phyloP scores from a whole-genome alignment of 2,113 vertebrate species.

The Todiramphus chloris region DNA sequence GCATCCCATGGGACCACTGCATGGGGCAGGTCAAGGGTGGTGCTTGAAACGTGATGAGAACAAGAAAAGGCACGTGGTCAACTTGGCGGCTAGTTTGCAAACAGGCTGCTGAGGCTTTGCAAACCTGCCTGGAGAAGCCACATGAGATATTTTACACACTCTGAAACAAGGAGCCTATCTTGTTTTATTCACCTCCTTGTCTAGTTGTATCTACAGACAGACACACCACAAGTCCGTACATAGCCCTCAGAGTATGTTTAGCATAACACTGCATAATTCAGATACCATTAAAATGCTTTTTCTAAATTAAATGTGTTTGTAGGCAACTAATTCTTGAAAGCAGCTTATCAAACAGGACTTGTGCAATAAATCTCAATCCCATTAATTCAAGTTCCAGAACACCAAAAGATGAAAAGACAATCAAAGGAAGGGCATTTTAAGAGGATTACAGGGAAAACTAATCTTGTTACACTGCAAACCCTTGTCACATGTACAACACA shows the following conservation, averaged over 20 bases:
- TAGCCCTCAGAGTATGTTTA: background rate
- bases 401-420: slow-evolving; percentile 44
- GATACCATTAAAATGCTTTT: background rate
- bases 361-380: slow-evolving; percentile 5
- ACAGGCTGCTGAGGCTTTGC: background rate
- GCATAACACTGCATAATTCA: background rate
- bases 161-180: background rate
- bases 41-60: background rate
- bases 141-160: background rate
- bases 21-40: background rate
- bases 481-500: background rate
- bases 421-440: slow-evolving; percentile 43
- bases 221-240: background rate
- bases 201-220: background rate
- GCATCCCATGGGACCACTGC: background rate
- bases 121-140: background rate
- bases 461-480: slow-evolving; percentile 41
- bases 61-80: background rate
- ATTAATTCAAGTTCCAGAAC: slow-evolving; percentile 47
- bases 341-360: background rate
- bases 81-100: background rate
- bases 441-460: slow-evolving; percentile 51
- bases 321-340: slow-evolving; percentile 33
- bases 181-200: background rate
- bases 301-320: background rate